Evolutionary conservation across 2,888 invertebrate genomes (phyloP), one percentile per base, ranked within the genome.

Genomic region (Eupelmus urozonus): DNA sequence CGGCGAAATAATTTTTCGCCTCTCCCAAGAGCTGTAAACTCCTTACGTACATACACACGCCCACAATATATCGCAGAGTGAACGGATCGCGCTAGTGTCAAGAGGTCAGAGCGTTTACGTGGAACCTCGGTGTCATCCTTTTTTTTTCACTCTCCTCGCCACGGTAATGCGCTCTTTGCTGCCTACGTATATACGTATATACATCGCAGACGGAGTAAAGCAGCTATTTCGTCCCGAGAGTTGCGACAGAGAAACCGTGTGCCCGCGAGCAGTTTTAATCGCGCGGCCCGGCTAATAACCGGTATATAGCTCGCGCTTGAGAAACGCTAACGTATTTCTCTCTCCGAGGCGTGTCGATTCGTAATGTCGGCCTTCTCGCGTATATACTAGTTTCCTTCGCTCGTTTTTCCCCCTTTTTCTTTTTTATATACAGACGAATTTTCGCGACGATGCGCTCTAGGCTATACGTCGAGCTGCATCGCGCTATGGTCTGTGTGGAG

Each of bases 281-380:
- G 71, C 69, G 57, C 66, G 66, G n/a, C 20, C 29, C 16, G 49
- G n/a, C 40, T 69, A 71, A 71, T 71, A 71, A 60, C 70, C 42
- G 65, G 25, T 27, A 20, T 23, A 20, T 9, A 34, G 34, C 34
- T 34, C 63, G 45, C 63, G 45, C 69, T 69, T 69, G 69, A n/a
- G 69, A 69, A 69, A 69, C 42, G 25, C 9, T 34, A 34, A 34
- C 34, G 9, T 34, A 34, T 34, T 5, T 34, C 9, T 34, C 34
- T 34, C 34, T 23, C 27, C 51, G 60, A 60, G 60, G 71, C 71
- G 71, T 60, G 71, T 70, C 71, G 71, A 71, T 62, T 60, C 29
- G 57, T 69, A 70, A 71, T 60, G 16, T 16, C 5, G 71, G 69
- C 57, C 29, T 69, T 57, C 27, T n/a, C n/a, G n/a, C n/a, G n/a